Base-by-base conservation (phyloP, 2,113 vertebrate genomes). In the Callospermophilus lateralis region DNA sequence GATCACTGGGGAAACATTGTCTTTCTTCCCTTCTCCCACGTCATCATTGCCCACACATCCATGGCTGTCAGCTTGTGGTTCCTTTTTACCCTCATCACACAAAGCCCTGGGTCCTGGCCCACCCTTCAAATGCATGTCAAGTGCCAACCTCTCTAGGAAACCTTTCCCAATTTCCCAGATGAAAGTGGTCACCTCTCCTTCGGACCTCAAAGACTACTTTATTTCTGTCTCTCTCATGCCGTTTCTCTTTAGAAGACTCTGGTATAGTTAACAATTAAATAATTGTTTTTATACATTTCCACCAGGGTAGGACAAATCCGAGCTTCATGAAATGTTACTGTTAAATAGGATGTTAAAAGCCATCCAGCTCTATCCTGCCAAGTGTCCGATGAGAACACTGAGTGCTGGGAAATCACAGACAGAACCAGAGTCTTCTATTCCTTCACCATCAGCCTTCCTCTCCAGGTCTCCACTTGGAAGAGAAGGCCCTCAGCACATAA, bases 401-500 rank as follows among this genome's bases (percentile, higher is more conserved):
- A 77, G 24, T 42, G 22, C 8, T 34, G 39, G 8, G 4, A 19
- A 17, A 72, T 26, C 4, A 7, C 63, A 79, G 28, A 37, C 32
- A 61, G 34, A 73, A 7, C 9, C 20, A 4, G 6, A 42, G 63
- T 53, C 45, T 32, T 53, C 3, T 4, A 16, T 7, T 34, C 37
- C 4, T 39, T 79, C 67, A 34, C 24, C 16, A 15, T 37, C 5
- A 65, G 2, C 8, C 4, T 42, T 37, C 37, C 19, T 72, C 42
- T 72, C 34, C 63, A 53, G 1, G 45, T 6, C 2, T 70, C n/a
- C 1, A 2, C 0, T 8, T 4, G 42, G 19, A 53, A 34, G 4
- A 63, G 37, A 34, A 48, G 12, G 26, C 61, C 5, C 32, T 85
- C 37, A 3, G 3, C 30, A 15, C 4, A 17, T 30, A 48, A 55